Base-by-base conservation (phyloP, 2,888 invertebrate genomes). In the Thymelicus sylvestris region DNA sequence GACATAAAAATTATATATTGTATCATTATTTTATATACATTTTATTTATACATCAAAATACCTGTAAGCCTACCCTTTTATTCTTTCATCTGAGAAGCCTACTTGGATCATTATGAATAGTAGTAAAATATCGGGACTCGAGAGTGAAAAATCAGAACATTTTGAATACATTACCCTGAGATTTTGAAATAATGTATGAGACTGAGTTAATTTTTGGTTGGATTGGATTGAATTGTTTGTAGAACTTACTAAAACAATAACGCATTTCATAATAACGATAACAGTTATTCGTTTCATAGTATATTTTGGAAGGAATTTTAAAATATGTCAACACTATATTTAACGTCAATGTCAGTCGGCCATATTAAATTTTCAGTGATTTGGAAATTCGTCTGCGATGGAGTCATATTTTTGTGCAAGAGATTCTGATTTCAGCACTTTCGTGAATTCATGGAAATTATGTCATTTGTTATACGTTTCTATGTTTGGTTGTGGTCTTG, bases 381-480 rank as follows among this genome's bases (percentile, higher is more conserved):
- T 90, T 85, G 84, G 85, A 87, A 91, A 92, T 88, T 89, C 92
- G 89, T 88, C 89, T 91, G 93, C 94, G 85, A 94, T 94, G 94
- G 94, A 93, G 94, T 93, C 92, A 85, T 85, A 92, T 87, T 93
- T 91, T 93, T 89, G 86, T 90, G 84, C 88, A 88, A 87, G 90
- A 86, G 92, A 88, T 88, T 92, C 90, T 86, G 89, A 89, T 87
- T 84, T 83, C 87, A 88, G 84, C 88, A 89, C 89, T 83, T 86
- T 90, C 90, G 93, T 86, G 85, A 89, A 86, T 88, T 89, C 89
- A 85, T 89, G 89, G 87, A 92, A 92, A 92, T 92, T 91, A 93
- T 94, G 93, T 92, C 90, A 90, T 89, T 90, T 90, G 87, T 87
- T 83, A 82, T 87, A 86, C 80, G 88, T 88, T 86, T 88, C 87